Conservation (phyloP, 2,113 vertebrate species). For the Calidris pygmaea region DNA sequence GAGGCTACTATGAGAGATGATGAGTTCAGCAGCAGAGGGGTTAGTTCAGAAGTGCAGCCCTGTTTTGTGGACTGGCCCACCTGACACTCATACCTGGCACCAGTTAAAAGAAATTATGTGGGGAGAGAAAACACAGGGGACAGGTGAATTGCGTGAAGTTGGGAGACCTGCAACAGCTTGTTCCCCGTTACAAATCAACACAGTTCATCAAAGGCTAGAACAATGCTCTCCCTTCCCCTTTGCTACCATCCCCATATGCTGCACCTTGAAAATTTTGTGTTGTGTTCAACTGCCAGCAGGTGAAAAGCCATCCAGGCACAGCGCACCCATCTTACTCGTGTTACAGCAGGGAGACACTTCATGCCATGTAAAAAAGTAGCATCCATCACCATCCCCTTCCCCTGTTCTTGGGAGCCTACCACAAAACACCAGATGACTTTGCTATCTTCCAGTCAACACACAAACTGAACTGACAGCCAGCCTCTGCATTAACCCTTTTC, state of each 20-base stretch:
- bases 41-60: background rate
- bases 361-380: background rate
- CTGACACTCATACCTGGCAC: background rate
- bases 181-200: background rate
- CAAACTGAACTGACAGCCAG: background rate
- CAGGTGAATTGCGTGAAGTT: background rate
- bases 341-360: background rate
- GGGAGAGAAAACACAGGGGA: background rate
- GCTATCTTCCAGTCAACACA: background rate
- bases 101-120: background rate
- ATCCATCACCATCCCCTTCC: accelerated
- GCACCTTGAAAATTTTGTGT: background rate
- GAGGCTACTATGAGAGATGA: background rate
- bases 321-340: background rate
- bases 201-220: background rate
- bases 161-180: background rate
- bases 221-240: background rate
- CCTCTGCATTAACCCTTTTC: background rate
- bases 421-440: background rate
- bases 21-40: background rate
- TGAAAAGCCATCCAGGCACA: background rate
- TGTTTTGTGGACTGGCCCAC: background rate
- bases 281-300: background rate
- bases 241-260: too few relatives aligned
- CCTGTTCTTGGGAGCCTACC: background rate